Percentiles rank a stretch among this genome's conserved stretches.
Conservation (phyloP, 2,888 invertebrate genomes). For the Thumatha senex region DNA sequence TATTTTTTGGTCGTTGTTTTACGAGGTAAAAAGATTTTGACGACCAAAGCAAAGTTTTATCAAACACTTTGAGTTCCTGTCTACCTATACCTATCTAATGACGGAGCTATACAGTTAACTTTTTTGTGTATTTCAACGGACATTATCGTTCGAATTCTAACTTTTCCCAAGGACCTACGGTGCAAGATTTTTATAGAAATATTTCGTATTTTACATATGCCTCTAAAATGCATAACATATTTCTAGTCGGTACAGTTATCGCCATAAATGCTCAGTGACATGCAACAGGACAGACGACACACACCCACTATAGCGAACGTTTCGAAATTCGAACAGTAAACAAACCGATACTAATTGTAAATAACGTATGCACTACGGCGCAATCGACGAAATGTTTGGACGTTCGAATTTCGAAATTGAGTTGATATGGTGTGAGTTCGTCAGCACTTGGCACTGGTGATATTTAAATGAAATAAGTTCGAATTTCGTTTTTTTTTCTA, state of each 20-base stretch:
- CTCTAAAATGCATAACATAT: neutral
- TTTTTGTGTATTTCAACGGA: too few relatives aligned
- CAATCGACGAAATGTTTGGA: slow-evolving; percentile 6
- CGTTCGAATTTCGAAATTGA: slow-evolving; percentile 3
- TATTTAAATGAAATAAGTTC: neutral
- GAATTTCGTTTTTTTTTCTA: neutral
- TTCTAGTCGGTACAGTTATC: slow-evolving; percentile 44
- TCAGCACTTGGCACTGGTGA: neutral
- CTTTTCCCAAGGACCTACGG: too few relatives aligned
- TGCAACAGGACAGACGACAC: slow-evolving; percentile 44
- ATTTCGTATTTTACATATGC: neutral
- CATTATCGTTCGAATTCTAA: too few relatives aligned
- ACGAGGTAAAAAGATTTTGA: too few relatives aligned
- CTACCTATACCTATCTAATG: too few relatives aligned
- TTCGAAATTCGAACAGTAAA: slow-evolving; percentile 47
- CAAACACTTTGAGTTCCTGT: too few relatives aligned
- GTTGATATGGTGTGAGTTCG: neutral
- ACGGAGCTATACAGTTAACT: too few relatives aligned
- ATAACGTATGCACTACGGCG: slow-evolving; percentile 15
- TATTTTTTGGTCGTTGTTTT: too few relatives aligned
- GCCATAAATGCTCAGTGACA: slow-evolving; percentile 48
- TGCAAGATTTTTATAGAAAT: too few relatives aligned
- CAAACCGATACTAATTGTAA: slow-evolving; percentile 59
- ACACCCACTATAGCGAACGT: slow-evolving; percentile 34
- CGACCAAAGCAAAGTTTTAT: too few relatives aligned